A percentile compares a stretch with the other conserved stretches of the same genome.
phyloP scores from a whole-genome alignment of 1,140 invertebrate species.

The Cotesia glomerata region DNA sequence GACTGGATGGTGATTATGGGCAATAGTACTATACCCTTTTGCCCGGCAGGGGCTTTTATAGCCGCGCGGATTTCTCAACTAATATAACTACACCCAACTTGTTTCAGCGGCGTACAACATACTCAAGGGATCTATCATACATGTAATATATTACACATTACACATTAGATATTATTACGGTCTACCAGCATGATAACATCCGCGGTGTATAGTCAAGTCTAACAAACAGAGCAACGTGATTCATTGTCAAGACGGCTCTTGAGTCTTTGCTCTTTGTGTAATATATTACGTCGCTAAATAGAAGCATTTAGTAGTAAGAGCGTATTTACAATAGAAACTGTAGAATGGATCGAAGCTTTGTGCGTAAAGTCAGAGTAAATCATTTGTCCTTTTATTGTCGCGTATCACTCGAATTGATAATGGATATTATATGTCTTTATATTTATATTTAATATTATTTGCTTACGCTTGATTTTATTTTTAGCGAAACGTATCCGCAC shows the following conservation, averaged over 20 bases:
- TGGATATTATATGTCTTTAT: background rate
- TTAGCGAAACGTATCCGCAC: background rate
- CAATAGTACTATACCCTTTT: constrained; percentile 25
- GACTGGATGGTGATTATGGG: constrained; percentile 29
- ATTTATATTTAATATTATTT: background rate
- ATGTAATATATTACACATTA: background rate
- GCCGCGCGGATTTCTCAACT: constrained; percentile 6
- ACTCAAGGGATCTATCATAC: constrained; percentile 1
- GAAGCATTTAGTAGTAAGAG: too few species aligned
- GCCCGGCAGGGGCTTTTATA: constrained; percentile 17
- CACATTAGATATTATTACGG: too few species aligned
- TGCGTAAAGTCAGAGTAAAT: too few species aligned
- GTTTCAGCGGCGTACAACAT: background rate
- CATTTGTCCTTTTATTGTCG: background rate
- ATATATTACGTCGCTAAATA: too few species aligned
- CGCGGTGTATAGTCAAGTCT: too few species aligned
- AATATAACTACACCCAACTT: background rate
- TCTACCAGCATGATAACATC: too few species aligned
- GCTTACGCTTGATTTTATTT: background rate
- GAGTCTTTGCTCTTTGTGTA: too few species aligned
- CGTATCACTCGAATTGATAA: background rate
- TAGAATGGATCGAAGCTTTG: background rate
- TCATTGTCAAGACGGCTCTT: too few species aligned
- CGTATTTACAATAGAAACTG: too few species aligned
- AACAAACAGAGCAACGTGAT: too few species aligned